A percentile compares a stretch with the other conserved stretches of the same genome.
Evolutionary conservation across 2,888 invertebrate genomes (phyloP).

Genomic region (Chelonus formosanus): DNA sequence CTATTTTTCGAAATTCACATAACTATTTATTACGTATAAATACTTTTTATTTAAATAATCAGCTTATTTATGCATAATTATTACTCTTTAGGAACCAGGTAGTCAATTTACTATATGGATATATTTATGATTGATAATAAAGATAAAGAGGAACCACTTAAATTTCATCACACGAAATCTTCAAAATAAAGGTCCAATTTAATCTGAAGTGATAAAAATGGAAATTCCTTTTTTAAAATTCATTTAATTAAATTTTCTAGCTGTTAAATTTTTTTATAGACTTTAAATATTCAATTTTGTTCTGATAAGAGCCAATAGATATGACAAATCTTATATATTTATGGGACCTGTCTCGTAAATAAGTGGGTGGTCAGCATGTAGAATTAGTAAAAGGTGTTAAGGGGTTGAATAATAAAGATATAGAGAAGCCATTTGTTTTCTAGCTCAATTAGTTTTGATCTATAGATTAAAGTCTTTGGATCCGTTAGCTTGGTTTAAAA

Average conservation of each 20-base stretch:
- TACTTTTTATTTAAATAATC: too few species aligned
- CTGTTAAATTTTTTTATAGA: too few species aligned
- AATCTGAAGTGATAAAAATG: background rate
- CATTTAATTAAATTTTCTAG: background rate
- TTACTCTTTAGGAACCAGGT: too few species aligned
- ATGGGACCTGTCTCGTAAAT: background rate
- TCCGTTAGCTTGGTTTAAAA: slow-evolving; percentile 25
- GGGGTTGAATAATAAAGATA: slow-evolving; percentile 22
- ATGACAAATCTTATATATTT: background rate
- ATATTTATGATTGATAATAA: too few species aligned
- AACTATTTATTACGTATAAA: too few species aligned
- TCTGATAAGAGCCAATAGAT: background rate
- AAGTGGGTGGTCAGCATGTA: slow-evolving; percentile 28
- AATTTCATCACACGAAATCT: too few species aligned
- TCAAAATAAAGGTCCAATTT: too few species aligned
- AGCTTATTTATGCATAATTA: too few species aligned
- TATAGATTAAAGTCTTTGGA: background rate
- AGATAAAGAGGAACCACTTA: too few species aligned
- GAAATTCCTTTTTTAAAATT: slow-evolving; percentile 3
- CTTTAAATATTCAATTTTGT: too few species aligned
- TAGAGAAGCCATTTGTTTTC: slow-evolving; percentile 45
- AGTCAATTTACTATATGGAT: too few species aligned
- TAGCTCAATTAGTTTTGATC: slow-evolving; percentile 56
- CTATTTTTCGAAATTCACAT: too few species aligned
- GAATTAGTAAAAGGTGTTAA: slow-evolving; percentile 22